Evolutionary conservation across 1,140 invertebrate species (phyloP), one percentile per base, ranked within the genome.

Genomic region (Neodiprion lecontei): DNA sequence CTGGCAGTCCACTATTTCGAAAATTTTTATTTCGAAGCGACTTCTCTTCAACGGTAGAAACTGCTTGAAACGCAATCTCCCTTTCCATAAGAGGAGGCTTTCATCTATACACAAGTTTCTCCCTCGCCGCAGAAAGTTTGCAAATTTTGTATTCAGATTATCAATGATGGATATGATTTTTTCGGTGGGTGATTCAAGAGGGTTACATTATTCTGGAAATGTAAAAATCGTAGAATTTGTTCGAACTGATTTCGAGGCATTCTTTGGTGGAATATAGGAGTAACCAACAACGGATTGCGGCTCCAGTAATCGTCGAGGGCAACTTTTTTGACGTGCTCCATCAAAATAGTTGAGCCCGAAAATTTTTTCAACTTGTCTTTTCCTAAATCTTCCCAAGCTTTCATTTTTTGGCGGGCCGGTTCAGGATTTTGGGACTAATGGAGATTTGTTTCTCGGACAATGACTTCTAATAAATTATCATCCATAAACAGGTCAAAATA

Each of bases 31-130:
- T 1, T 8, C 48, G 48, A 49, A 21, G 21, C 23, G 21, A 75
- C 17, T 17, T 70, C 78, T 73, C 77, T 84, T 84, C 48, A 78
- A 77, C 14, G 78, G 79, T 50, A 83, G 77, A 75, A 75, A 83
- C 77, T 83, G 76, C 65, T 76, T 78, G 69, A 83, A 82, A 21
- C 23, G 72, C 28, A 83, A 74, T 69, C 82, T 69, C 49, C 79
- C 81, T 74, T 80, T 81, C 72, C 75, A 81, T 48, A 82, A 70
- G 23, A 17, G 17, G 17, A 17, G 17, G 17, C 17, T 17, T 17
- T 17, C 17, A 17, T 17, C 17, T 17, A 17, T 80, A 68, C 74
- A 80, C 40, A 81, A 48, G 65, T 77, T 78, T 76, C 75, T 77
- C 71, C 72, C 17, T 81, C 66, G 70, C 77, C 77, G 66, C 72